phyloP scores from a whole-genome alignment of 2,888 invertebrate species.

The Rhodophaea formosa region DNA sequence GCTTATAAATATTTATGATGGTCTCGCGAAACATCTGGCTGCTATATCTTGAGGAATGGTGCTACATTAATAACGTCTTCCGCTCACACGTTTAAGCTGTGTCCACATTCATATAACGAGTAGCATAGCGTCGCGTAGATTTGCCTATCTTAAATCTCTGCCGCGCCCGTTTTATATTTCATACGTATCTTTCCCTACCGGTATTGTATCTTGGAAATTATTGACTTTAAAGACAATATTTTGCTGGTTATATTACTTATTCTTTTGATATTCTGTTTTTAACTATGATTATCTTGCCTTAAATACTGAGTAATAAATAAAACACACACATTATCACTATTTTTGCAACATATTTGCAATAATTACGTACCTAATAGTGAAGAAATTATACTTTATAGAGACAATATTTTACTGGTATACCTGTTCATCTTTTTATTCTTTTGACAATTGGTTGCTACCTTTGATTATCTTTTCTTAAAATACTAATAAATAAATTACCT shows the following conservation, averaged over 20 bases:
- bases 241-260: background rate
- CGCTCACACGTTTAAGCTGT: slow-evolving; percentile 20
- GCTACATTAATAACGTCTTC: slow-evolving; percentile 31
- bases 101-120: slow-evolving; percentile 11
- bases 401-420: no score
- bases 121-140: slow-evolving; percentile 6
- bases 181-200: slow-evolving; percentile 5
- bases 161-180: slow-evolving; percentile 13
- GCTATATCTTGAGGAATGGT: slow-evolving; percentile 33
- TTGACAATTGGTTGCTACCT: no score
- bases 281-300: background rate
- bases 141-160: slow-evolving; percentile 14
- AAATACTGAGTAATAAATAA: no score
- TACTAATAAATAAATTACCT: no score
- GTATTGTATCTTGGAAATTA: slow-evolving; percentile 2
- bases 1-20: slow-evolving; percentile 52
- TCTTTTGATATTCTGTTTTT: background rate
- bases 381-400: no score
- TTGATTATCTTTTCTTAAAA: no score
- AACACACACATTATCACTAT: no score
- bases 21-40: slow-evolving; percentile 54
- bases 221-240: background rate
- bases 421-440: no score
- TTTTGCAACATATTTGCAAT: no score
- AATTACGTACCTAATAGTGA: no score